Base-by-base conservation (phyloP, 2,797 vertebrate genomes). In the Malacoraja senta region DNA sequence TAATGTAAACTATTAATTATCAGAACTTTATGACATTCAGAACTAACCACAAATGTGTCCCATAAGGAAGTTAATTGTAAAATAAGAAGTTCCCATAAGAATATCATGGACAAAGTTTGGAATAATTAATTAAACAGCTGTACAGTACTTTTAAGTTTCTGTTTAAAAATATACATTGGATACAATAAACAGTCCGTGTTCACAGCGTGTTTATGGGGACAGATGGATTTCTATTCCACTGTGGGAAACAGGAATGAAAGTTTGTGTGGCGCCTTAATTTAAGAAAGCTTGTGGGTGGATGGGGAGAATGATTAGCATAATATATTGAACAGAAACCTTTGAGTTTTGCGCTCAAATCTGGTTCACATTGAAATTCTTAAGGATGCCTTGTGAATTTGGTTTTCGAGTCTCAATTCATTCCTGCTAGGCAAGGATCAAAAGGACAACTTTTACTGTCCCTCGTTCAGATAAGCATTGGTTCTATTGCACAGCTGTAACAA, bases 81-180 rank as follows among this genome's bases (percentile, higher is more conserved):
- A n/a, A 4, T 19, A 65, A 65, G 17, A 65, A 61, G 15, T 19
- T 88, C 13, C 29, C 58, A 8, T 1, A 29, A n/a, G 44, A 53
- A 84, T 61, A 13, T 26, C 53, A 58, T 15, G 1, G 29, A 63
- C 17, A 29, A 86, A 63, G 29, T 29, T 61, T 13, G n/a, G 19
- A 53, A 86, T 61, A n/a, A 86, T 86, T 29, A 86, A 86, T 86
- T 86, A 86, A 86, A 63, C 58, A 32, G 44, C 44, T 83, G 81
- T 4, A n/a, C 44, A 61, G 26, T 19, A 35, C 8, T 7, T 68
- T 88, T 17, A 88, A 68, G 1, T 88, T 68, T 17, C n/a, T 35
- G 17, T 65, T 86, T 88, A n/a, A 86, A 86, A 65, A n/a, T 19
- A 21, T 35, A 88, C 7, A 88, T n/a, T 32, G 13, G 13, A 86